A percentile compares a stretch with the other conserved stretches of the same genome.
Conservation (phyloP, 2,113 vertebrate genomes). For the Hymenochirus boettgeri region DNA sequence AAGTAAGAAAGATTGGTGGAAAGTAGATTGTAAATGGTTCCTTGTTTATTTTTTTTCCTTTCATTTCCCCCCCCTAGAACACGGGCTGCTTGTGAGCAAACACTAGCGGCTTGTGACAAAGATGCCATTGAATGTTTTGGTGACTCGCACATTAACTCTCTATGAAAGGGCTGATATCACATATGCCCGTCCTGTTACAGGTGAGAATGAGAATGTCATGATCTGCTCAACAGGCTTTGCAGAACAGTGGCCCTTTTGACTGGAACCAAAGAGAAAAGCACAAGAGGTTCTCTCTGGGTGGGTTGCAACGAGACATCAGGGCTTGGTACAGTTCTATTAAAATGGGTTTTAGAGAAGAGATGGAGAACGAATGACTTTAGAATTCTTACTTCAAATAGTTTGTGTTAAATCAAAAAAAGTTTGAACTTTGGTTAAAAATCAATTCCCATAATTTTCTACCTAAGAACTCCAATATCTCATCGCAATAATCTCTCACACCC, state of each 20-base stretch:
- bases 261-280: too few species aligned
- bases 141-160: slow-evolving; percentile 57
- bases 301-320: too few species aligned
- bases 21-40: slow-evolving; percentile 27
- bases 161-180: slow-evolving; percentile 60
- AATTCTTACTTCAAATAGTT: too few species aligned
- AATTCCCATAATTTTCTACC: too few species aligned
- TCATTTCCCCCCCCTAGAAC: slow-evolving; percentile 63
- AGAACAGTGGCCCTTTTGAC: neutral
- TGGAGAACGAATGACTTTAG: too few species aligned
- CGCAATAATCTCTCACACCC: too few species aligned
- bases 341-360: too few species aligned
- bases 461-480: too few species aligned
- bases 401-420: too few species aligned
- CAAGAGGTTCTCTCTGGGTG: too few species aligned
- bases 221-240: neutral
- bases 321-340: too few species aligned
- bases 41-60: slow-evolving; percentile 44
- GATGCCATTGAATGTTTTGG: slow-evolving; percentile 72
- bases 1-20: neutral
- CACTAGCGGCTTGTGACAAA: slow-evolving; percentile 78
- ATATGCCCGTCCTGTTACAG: slow-evolving; percentile 60
- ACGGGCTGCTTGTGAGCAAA: slow-evolving; percentile 61
- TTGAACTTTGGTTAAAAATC: too few species aligned
- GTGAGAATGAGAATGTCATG: slow-evolving; percentile 53